A percentile compares a stretch with the other conserved stretches of the same genome.
These are phyloP conservation scores for Machaerirhynchus nigripectus DNA, from an alignment of 2,113 vertebrate species.

Conservation along the genomic window DNA sequence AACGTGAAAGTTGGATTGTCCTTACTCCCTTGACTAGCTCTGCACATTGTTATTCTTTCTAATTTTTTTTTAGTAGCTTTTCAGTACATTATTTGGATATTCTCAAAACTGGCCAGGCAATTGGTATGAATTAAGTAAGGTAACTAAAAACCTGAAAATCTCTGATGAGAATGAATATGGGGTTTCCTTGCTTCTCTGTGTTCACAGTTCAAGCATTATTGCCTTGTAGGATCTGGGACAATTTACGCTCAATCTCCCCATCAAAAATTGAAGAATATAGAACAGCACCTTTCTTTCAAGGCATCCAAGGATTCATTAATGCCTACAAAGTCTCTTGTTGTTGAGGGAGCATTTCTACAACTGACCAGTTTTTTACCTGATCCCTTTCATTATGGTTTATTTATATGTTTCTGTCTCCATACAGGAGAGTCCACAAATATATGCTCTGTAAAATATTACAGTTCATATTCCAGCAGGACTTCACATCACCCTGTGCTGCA, in stretches of 20 bases:
- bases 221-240: background rate
- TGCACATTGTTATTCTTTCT: background rate
- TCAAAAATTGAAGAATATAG: background rate
- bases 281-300: background rate
- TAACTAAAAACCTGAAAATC: background rate
- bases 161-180: background rate
- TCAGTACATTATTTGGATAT: background rate
- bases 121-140: background rate
- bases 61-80: background rate
- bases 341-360: background rate
- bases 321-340: background rate
- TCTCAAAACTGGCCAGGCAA: background rate
- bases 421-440: background rate
- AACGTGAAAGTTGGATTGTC: background rate
- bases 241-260: background rate
- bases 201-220: background rate
- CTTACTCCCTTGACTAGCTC: background rate
- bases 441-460: background rate
- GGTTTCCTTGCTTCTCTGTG: background rate
- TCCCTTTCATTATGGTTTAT: background rate
- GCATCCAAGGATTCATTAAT: background rate
- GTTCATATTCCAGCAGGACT: background rate
- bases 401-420: background rate
- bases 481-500: fast-evolving
- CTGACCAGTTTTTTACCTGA: background rate